These are phyloP conservation scores for Drosophila prolongata DNA, from an alignment of 2,888 invertebrate species.

Conservation along the genomic window DNA sequence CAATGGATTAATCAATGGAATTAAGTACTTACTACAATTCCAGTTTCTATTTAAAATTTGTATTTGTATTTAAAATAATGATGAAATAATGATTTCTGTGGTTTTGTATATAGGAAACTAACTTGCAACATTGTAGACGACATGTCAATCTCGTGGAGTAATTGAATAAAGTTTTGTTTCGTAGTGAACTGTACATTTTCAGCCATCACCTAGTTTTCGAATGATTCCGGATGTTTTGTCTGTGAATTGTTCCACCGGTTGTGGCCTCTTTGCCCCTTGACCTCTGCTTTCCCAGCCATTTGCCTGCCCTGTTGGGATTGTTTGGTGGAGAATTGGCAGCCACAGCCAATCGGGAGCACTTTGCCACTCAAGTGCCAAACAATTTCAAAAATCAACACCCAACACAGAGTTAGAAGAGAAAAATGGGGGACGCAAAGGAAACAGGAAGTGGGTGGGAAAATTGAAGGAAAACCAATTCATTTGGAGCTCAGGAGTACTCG, in stretches of 20 bases:
- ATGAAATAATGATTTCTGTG: no score
- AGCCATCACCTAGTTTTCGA: constrained; percentile 25
- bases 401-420: constrained; percentile 32
- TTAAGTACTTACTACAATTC: no score
- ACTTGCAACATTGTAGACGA: not conserved
- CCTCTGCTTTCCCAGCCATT: constrained; percentile 32
- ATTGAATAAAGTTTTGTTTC: constrained; percentile 13
- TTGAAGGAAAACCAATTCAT: constrained; percentile 59
- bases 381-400: constrained; percentile 75
- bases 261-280: constrained; percentile 5
- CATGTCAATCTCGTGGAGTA: constrained; percentile 11
- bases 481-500: constrained; percentile 35
- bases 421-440: not conserved
- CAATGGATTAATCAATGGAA: no score
- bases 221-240: constrained; percentile 26
- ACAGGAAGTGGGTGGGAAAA: constrained; percentile 12
- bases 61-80: no score
- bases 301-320: constrained; percentile 30
- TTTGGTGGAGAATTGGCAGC: constrained; percentile 54
- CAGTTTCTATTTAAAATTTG: no score
- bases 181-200: constrained; percentile 10
- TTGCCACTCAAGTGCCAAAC: constrained; percentile 77
- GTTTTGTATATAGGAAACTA: not conserved
- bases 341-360: constrained; percentile 63
- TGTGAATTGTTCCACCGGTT: constrained; percentile 6